These are phyloP conservation scores for Leptinotarsa tumamoca DNA, from an alignment of 2,888 invertebrate genomes.

Conservation along the genomic window DNA sequence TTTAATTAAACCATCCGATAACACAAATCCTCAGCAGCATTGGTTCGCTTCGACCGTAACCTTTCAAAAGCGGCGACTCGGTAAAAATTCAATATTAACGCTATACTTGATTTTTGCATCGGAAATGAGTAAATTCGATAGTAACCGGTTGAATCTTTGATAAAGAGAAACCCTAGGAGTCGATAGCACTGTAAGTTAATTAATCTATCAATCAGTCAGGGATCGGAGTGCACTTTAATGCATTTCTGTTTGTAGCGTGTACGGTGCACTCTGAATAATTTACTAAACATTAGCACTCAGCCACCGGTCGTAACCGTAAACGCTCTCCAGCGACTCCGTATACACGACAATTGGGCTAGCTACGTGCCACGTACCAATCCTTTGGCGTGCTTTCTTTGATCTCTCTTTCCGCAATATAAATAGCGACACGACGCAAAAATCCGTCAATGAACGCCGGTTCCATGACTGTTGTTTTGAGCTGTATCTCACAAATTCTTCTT, in stretches of 20 bases:
- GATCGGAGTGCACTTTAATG: slow-evolving; percentile 64
- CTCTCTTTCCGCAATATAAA: slow-evolving; percentile 49
- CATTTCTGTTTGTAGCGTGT: slow-evolving; percentile 60
- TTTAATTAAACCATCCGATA: slow-evolving; percentile 37
- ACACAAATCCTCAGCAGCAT: slow-evolving; percentile 38
- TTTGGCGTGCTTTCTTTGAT: slow-evolving; percentile 50
- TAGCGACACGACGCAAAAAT: slow-evolving; percentile 48
- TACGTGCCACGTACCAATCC: slow-evolving; percentile 44
- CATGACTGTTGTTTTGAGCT: slow-evolving; percentile 29
- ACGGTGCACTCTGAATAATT: slow-evolving; percentile 64
- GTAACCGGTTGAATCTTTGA: slow-evolving; percentile 51
- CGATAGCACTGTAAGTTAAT: slow-evolving; percentile 59
- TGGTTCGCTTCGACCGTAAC: slow-evolving; percentile 29
- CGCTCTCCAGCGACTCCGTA: slow-evolving; percentile 61
- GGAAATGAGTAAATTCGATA: slow-evolving; percentile 46
- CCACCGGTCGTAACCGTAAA: slow-evolving; percentile 62
- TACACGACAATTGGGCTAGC: slow-evolving; percentile 49
- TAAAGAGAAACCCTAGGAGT: slow-evolving; percentile 51
- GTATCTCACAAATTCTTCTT: slow-evolving; percentile 32
- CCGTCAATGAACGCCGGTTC: slow-evolving; percentile 36
- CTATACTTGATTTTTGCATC: slow-evolving; percentile 48
- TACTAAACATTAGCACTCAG: slow-evolving; percentile 64
- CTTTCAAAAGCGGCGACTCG: slow-evolving; percentile 39
- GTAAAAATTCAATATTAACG: slow-evolving; percentile 47
- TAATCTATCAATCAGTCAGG: slow-evolving; percentile 63